A percentile compares a stretch with the other conserved stretches of the same genome.
Evolutionary conservation across 2,113 vertebrate species (phyloP).

Genomic region (Tyrannus savana): DNA sequence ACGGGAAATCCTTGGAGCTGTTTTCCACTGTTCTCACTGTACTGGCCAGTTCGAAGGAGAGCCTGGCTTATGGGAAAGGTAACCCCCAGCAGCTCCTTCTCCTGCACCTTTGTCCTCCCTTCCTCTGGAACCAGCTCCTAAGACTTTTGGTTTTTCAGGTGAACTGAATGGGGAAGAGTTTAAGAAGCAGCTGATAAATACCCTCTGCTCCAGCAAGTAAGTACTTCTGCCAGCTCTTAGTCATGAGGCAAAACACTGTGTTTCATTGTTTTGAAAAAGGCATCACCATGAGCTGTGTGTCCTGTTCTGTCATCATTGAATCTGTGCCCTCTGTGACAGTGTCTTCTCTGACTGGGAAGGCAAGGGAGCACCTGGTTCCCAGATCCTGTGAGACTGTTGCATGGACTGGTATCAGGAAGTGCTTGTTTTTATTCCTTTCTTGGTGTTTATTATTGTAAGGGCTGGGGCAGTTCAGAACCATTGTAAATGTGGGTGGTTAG

Average conservation of each 20-base stretch:
- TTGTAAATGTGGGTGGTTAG: background rate
- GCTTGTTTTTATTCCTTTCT: background rate
- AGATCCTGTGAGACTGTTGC: background rate
- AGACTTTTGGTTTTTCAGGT: slow-evolving; percentile 72
- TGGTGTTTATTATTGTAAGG: background rate
- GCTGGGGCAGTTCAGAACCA: background rate
- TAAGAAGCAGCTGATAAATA: slow-evolving; percentile 94
- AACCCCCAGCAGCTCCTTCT: background rate
- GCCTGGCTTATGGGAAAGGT: slow-evolving; percentile 89
- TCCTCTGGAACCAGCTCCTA: background rate
- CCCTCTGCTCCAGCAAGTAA: slow-evolving; percentile 91
- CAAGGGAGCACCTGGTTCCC: background rate
- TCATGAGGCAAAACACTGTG: accelerated
- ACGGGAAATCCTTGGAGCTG: slow-evolving; percentile 91
- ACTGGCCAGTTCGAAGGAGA: slow-evolving; percentile 80
- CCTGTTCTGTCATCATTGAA: background rate
- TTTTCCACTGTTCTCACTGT: slow-evolving; percentile 90
- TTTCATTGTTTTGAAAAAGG: background rate
- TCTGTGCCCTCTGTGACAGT: background rate
- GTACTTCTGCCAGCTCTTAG: background rate
- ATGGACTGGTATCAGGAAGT: background rate
- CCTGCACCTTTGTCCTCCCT: background rate
- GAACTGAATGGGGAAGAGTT: slow-evolving; percentile 91
- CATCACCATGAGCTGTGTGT: background rate
- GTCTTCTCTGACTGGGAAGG: background rate